Evolutionary conservation across 2,113 vertebrate genomes (phyloP).

Genomic region (Syngnathus floridae): DNA sequence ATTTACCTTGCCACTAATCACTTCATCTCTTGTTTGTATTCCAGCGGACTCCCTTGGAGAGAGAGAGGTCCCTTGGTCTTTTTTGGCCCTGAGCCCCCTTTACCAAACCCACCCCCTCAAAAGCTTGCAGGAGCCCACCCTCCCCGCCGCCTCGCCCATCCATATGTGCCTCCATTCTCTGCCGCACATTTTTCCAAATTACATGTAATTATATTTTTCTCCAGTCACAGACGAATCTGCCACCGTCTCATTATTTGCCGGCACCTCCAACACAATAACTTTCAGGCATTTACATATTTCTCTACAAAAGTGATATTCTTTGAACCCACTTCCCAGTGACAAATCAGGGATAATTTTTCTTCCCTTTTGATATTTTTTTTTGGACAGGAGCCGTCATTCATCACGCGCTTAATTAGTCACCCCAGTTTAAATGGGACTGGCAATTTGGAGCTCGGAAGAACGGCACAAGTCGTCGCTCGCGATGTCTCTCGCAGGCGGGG

Average conservation of each 20-base stretch:
- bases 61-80: conserved; percentile 1
- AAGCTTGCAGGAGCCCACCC: background rate
- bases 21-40: conserved; percentile 41
- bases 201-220: conserved; percentile 65
- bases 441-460: conserved; percentile 20
- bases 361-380: conserved; percentile 4
- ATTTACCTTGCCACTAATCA: background rate
- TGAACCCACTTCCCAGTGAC: conserved; percentile 34
- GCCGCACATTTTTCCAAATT: conserved; percentile 68
- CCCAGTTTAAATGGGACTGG: conserved; percentile 40
- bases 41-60: conserved; percentile 31
- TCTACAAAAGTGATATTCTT: conserved; percentile 65
- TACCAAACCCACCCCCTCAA: background rate
- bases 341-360: conserved; percentile 52
- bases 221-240: conserved; percentile 68
- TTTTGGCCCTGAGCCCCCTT: background rate
- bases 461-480: background rate
- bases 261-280: conserved; percentile 68
- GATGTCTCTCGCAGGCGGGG: conserved; percentile 8
- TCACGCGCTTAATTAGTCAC: conserved; percentile 44
- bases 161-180: background rate
- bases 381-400: conserved; percentile 33
- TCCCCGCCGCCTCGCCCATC: background rate
- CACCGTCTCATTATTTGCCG: conserved; percentile 65
- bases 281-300: conserved; percentile 68